Conservation (phyloP, 2,113 vertebrate species). For the Cygnus buccinator region DNA sequence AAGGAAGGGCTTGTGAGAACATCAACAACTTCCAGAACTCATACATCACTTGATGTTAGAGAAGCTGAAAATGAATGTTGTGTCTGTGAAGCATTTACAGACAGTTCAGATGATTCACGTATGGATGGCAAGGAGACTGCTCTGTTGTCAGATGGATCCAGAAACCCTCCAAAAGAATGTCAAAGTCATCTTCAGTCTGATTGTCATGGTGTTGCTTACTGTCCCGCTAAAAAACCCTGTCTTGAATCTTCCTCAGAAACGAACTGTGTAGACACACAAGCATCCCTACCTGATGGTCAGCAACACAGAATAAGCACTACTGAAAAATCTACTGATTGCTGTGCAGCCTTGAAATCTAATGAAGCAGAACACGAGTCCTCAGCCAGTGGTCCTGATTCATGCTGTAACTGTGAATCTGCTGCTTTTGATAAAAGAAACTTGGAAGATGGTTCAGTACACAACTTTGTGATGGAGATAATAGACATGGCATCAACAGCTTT, state of each 20-base stretch:
- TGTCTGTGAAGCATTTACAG: slow-evolving; percentile 51
- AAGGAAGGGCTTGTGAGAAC: slow-evolving; percentile 71
- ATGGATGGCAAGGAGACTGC: slow-evolving; percentile 61
- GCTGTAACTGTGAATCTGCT: slow-evolving; percentile 78
- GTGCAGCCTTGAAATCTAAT: slow-evolving; percentile 49
- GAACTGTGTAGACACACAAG: neutral
- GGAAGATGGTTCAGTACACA: slow-evolving; percentile 86
- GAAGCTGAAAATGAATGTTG: slow-evolving; percentile 70
- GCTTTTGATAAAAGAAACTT: slow-evolving; percentile 72
- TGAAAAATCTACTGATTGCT: slow-evolving; percentile 52
- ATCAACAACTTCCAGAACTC: slow-evolving; percentile 55
- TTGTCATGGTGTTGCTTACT: slow-evolving; percentile 13
- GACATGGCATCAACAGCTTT: slow-evolving; percentile 91
- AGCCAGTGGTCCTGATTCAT: slow-evolving; percentile 50
- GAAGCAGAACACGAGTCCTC: slow-evolving; percentile 67
- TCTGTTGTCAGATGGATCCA: slow-evolving; percentile 73
- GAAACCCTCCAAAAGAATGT: slow-evolving; percentile 63
- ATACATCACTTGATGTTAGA: slow-evolving; percentile 73
- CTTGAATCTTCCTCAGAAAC: slow-evolving; percentile 55
- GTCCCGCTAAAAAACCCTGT: slow-evolving; percentile 61
- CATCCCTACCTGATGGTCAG: slow-evolving; percentile 23
- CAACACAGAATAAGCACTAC: neutral
- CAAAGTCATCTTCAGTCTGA: slow-evolving; percentile 61
- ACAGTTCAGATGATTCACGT: slow-evolving; percentile 65
- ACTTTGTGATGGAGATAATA: slow-evolving; percentile 96